A percentile compares a stretch with the other conserved stretches of the same genome.
These are phyloP conservation scores for Manduca sexta DNA, from an alignment of 1,140 invertebrate genomes.

Conservation along the genomic window DNA sequence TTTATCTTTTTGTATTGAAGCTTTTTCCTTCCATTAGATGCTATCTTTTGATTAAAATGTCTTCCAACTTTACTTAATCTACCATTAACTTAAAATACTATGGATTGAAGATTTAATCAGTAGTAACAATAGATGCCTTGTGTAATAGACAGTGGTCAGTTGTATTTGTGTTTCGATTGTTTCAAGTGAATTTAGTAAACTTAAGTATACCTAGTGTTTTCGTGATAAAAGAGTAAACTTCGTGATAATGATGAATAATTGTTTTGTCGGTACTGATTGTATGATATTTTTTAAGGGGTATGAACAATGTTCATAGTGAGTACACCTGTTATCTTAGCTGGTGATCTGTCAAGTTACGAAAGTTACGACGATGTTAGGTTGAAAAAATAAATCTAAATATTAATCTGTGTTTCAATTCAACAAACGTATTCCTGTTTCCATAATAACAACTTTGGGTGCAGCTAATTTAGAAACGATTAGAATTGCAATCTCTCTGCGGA, in stretches of 20 bases:
- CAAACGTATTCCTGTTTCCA: no score
- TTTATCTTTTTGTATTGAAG: slow-evolving; percentile 13
- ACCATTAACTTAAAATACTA: slow-evolving; percentile 15
- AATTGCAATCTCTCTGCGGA: no score
- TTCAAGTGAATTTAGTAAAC: slow-evolving; percentile 65
- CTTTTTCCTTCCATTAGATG: slow-evolving; percentile 19
- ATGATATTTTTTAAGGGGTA: slow-evolving; percentile 59
- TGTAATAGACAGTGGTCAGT: slow-evolving; percentile 14
- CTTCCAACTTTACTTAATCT: slow-evolving; percentile 32
- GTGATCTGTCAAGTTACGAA: slow-evolving; percentile 62
- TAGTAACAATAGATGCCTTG: slow-evolving; percentile 17
- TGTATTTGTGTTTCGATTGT: slow-evolving; percentile 34
- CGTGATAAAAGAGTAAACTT: slow-evolving; percentile 61
- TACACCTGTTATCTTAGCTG: slow-evolving; percentile 56
- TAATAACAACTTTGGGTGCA: no score
- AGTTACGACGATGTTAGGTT: slow-evolving; percentile 68
- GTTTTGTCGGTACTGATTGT: slow-evolving; percentile 67
- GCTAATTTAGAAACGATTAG: no score
- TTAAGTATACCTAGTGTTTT: slow-evolving; percentile 62
- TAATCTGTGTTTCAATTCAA: slow-evolving; percentile 45
- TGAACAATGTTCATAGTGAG: slow-evolving; percentile 68
- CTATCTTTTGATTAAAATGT: slow-evolving; percentile 32
- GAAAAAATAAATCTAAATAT: slow-evolving; percentile 67
- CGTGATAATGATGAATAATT: slow-evolving; percentile 48
- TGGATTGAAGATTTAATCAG: slow-evolving; percentile 15